Conservation (phyloP, 2,113 vertebrate genomes). For the Theristicus caerulescens region DNA sequence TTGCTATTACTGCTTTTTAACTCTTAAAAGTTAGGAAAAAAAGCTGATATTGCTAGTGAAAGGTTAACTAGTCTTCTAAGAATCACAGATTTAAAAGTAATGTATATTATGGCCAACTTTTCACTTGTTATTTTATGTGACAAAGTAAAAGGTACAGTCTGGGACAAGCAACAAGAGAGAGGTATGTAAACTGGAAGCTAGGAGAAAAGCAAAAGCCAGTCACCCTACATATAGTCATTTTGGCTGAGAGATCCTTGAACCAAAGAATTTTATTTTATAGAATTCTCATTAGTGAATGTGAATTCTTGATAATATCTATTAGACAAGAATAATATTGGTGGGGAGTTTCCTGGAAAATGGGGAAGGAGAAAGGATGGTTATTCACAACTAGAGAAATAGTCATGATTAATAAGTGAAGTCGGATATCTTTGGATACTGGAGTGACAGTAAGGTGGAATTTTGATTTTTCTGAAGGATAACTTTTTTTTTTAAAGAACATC, state of each 20-base stretch:
- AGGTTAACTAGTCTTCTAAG: neutral
- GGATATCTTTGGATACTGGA: neutral
- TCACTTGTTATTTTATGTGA: neutral
- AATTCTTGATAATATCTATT: neutral
- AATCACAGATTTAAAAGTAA: neutral
- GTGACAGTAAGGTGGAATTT: neutral
- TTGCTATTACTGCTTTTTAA: neutral
- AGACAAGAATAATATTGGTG: neutral
- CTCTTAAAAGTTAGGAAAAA: neutral
- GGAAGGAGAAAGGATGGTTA: neutral
- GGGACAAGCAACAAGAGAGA: neutral
- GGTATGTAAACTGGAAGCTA: neutral
- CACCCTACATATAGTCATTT: neutral
- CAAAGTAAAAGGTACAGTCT: neutral
- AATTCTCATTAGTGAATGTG: neutral
- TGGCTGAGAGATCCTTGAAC: neutral
- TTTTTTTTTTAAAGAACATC: neutral
- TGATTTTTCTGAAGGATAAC: neutral
- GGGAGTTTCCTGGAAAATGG: neutral
- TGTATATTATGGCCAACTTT: neutral
- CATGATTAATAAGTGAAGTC: neutral
- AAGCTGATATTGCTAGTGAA: neutral
- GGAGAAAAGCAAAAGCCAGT: neutral
- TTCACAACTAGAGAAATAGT: neutral
- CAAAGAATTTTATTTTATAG: neutral